phyloP scores from a whole-genome alignment of 64 coral and sea anemone species.

The Stylophora pistillata region DNA sequence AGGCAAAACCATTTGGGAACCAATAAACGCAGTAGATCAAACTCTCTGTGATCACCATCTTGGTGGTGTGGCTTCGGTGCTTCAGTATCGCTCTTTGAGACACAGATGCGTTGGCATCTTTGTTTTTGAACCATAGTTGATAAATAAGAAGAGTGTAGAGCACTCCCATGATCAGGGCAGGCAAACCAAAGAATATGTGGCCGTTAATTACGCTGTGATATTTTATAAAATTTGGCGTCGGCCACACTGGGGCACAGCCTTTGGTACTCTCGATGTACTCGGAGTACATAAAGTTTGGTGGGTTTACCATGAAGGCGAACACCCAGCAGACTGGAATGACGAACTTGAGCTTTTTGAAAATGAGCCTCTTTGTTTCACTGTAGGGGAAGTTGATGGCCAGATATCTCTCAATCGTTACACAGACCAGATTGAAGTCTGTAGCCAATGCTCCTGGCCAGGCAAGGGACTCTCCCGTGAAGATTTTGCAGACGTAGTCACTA shows the following conservation, averaged over 20 bases:
- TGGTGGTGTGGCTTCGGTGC: not conserved
- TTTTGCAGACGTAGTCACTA: not conserved
- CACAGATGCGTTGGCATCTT: not conserved
- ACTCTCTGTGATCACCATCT: not conserved
- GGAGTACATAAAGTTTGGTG: not conserved
- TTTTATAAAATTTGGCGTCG: not conserved
- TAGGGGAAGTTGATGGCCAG: not conserved
- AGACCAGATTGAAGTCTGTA: not conserved
- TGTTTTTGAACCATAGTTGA: not conserved
- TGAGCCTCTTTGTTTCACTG: not conserved
- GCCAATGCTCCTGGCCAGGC: not conserved
- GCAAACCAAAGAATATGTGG: not conserved
- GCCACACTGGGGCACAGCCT: not conserved
- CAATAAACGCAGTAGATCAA: not conserved
- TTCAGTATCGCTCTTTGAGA: not conserved
- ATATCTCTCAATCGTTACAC: slow-evolving; percentile 20
- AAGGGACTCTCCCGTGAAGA: not conserved
- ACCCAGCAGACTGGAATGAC: slow-evolving; percentile 15
- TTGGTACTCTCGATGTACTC: not conserved
- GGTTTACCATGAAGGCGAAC: slow-evolving; percentile 1
- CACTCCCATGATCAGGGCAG: not conserved
- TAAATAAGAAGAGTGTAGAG: not conserved
- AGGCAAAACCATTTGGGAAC: not conserved
- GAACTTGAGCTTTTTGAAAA: not conserved
- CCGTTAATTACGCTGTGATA: not conserved